These are phyloP conservation scores for Bagarius yarrelli DNA, from an alignment of 2,113 vertebrate genomes.

Conservation along the genomic window DNA sequence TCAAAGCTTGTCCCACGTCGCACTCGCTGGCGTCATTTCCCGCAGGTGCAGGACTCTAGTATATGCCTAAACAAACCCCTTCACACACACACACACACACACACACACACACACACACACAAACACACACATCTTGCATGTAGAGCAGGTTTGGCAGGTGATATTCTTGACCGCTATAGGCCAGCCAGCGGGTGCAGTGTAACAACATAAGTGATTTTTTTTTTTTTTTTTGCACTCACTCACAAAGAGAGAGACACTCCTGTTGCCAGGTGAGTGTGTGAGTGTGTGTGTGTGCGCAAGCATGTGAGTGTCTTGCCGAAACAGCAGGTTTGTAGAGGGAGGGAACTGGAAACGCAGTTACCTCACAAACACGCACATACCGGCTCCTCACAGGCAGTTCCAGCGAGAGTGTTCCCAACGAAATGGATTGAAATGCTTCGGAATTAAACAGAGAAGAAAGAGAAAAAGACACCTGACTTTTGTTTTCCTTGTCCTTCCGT, in stretches of 20 bases:
- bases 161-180: conserved; percentile 47
- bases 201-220: conserved; percentile 28
- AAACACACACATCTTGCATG: conserved; percentile 14
- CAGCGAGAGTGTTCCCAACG: conserved; percentile 18
- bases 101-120: conserved; percentile 8
- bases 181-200: conserved; percentile 33
- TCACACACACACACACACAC: not conserved
- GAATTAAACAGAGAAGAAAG: not conserved
- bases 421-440: conserved; percentile 1
- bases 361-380: not conserved
- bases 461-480: not conserved
- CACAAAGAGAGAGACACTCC: conserved; percentile 37
- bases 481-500: not conserved
- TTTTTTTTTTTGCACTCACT: conserved; percentile 49
- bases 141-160: conserved; percentile 70
- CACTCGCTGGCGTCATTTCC: no score
- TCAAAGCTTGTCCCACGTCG: no score
- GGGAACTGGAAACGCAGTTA: conserved; percentile 31
- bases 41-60: no score
- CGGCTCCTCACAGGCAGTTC: not conserved
- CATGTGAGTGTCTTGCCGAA: conserved; percentile 41
- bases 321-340: conserved; percentile 34
- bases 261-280: conserved; percentile 42
- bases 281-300: conserved; percentile 24
- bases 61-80: not conserved